Evolutionary conservation across 1,140 invertebrate genomes (phyloP).

Genomic region (Ptiloglossa arizonensis): DNA sequence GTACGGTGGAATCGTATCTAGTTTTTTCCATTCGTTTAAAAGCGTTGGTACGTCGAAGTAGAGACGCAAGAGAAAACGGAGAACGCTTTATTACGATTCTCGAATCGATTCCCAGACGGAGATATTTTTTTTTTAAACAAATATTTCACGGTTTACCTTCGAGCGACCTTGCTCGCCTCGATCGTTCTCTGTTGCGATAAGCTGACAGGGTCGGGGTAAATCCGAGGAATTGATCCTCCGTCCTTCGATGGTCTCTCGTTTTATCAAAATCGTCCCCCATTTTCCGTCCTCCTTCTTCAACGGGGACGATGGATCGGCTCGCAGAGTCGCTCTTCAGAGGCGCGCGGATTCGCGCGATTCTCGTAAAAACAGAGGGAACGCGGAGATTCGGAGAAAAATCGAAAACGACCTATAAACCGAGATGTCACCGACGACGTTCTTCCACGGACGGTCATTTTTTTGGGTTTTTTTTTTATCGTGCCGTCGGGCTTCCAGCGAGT

Average conservation of each 20-base stretch:
- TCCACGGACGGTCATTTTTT: too few relatives aligned
- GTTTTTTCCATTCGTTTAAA: too few relatives aligned
- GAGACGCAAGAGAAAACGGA: too few relatives aligned
- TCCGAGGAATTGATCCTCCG: not conserved
- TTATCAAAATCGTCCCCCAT: slow-evolving; percentile 25
- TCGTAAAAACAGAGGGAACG: slow-evolving; percentile 25
- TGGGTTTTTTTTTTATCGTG: not conserved
- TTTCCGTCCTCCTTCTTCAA: not conserved
- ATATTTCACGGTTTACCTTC: not conserved
- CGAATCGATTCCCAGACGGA: too few relatives aligned
- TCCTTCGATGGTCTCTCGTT: slow-evolving; percentile 27
- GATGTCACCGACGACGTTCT: slow-evolving; percentile 23
- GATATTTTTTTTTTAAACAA: not conserved
- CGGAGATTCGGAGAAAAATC: slow-evolving; percentile 31
- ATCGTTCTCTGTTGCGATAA: slow-evolving; percentile 4
- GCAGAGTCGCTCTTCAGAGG: not conserved
- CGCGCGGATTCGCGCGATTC: not conserved
- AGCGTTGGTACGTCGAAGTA: too few relatives aligned
- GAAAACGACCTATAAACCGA: slow-evolving; percentile 58
- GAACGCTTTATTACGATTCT: too few relatives aligned
- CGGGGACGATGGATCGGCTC: not conserved
- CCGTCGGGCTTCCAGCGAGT: not conserved
- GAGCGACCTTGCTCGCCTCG: not conserved
- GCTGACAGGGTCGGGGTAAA: slow-evolving; percentile 15
- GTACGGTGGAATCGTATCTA: too few relatives aligned